Evolutionary conservation across 2,888 invertebrate genomes (phyloP), one percentile per base, ranked within the genome.

Genomic region (Lordiphosa fenestrarum): DNA sequence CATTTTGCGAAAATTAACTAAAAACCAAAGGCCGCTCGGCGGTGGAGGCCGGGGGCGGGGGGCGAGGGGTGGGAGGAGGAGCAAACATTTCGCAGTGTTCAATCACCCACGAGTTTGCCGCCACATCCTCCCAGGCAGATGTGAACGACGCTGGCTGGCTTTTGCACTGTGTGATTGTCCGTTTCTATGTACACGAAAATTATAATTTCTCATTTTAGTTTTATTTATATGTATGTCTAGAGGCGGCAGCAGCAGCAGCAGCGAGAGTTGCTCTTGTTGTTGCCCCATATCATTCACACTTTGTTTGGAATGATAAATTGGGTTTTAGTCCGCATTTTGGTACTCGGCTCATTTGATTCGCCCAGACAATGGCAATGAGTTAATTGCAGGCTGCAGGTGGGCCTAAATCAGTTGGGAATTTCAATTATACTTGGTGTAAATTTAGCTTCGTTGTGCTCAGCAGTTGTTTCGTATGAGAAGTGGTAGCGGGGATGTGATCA

Each of bases 301-400:
- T 80, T 47, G 65, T 73, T 73, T 53, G 36, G 58, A 61, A 71
- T 83, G 73, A 83, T 64, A 83, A 60, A 76, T 76, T 65, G 56
- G 54, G 40, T 53, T 66, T 42, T 23, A 48, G 35, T 10, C 57
- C 23, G 49, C n/a, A n/a, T n/a, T 6, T 25, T 6, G 6, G 25
- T 25, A 6, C 25, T 25, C 25, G 6, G 25, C 25, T 25, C 25
- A 25, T 25, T 25, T 6, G 25, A 2, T 19, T 19, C 19, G n/a
- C n/a, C n/a, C n/a, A n/a, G n/a, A n/a, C n/a, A n/a, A n/a, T n/a
- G n/a, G n/a, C n/a, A n/a, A n/a, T n/a, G n/a, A n/a, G n/a, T n/a
- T n/a, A n/a, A n/a, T n/a, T n/a, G n/a, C n/a, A n/a, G n/a, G n/a
- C n/a, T n/a, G n/a, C n/a, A n/a, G n/a, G n/a, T n/a, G n/a, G n/a